Evolutionary conservation across 2,888 invertebrate species (phyloP), one percentile per base, ranked within the genome.

Genomic region (Autographa pulchrina): DNA sequence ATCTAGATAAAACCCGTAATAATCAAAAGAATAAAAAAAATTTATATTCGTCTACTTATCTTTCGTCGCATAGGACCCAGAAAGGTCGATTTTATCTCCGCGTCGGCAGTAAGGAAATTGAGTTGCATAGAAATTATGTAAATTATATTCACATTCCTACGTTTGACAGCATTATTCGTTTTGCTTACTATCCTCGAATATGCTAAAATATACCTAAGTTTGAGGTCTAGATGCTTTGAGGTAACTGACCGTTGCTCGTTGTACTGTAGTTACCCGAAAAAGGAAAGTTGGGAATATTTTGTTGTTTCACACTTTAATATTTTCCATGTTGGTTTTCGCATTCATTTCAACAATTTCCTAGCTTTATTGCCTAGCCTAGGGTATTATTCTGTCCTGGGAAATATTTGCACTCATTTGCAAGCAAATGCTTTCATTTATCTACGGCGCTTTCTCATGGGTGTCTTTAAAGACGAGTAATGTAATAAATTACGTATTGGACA

Each of bases 151-250:
- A 62, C 65, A 13, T 75, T 62, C 62, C 38, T 65, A 69, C 68
- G 74, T 84, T 82, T 75, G 75, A 74, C 72, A 68, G 58, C 64
- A 70, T 72, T 83, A 81, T 78, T 83, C 81, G 84, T 75, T 80
- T 82, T 76, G 73, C 75, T 81, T 73, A 72, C 54, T 75, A 69
- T 70, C 64, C 61, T 64, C 31, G 58, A 72, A 71, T 73, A 78
- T 74, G 70, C 69, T 70, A 83, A 81, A 75, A 68, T 75, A 71
- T 71, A 70, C 69, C 65, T 58, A 82, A 79, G 72, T 82, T 65
- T 20, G n/a, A 70, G 63, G 63, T 72, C 70, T 77, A 62, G 59
- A 31, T 81, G 78, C 70, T 68, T 73, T 73, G 62, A 62, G 68
- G 78, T 58, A 77, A 68, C 77, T 81, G 78, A 72, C 78, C 61